A percentile compares a stretch with the other conserved stretches of the same genome.
These are phyloP conservation scores for Asbolus verrucosus DNA, from an alignment of 1,140 invertebrate species.

Conservation along the genomic window DNA sequence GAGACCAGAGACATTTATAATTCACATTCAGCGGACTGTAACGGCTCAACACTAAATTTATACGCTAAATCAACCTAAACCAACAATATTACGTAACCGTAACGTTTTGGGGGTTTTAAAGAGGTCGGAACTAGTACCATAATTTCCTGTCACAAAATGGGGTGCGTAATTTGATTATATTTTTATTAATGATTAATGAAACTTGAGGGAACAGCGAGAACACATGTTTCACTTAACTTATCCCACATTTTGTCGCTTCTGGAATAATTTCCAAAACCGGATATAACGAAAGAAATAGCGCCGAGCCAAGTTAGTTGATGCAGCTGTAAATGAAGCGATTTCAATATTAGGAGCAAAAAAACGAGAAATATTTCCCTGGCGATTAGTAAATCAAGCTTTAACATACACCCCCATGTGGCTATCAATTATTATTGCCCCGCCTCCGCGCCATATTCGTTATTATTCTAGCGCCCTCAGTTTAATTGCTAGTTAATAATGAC, in stretches of 20 bases:
- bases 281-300: background rate
- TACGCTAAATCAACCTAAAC: slow-evolving; percentile 39
- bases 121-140: slow-evolving; percentile 24
- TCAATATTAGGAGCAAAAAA: slow-evolving; percentile 13
- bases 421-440: slow-evolving; percentile 29
- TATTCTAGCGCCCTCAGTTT: slow-evolving; percentile 31
- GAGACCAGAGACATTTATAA: slow-evolving; percentile 29
- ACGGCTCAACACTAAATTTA: slow-evolving; percentile 40
- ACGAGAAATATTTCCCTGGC: slow-evolving; percentile 21
- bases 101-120: slow-evolving; percentile 29
- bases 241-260: background rate
- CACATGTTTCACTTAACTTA: background rate
- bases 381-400: slow-evolving; percentile 26
- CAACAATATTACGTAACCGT: slow-evolving; percentile 20
- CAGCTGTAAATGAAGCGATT: background rate
- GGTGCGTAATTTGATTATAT: slow-evolving; percentile 19
- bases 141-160: slow-evolving; percentile 37
- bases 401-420: slow-evolving; percentile 1
- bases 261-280: too few species aligned
- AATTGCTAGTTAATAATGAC: slow-evolving; percentile 36
- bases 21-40: slow-evolving; percentile 38
- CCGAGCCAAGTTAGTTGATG: background rate
- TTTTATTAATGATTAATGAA: slow-evolving; percentile 35
- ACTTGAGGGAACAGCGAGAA: background rate
- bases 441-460: slow-evolving; percentile 32